Evolutionary conservation across 2,797 vertebrate genomes (phyloP).

Genomic region (Ptychobarbus kaznakovi): DNA sequence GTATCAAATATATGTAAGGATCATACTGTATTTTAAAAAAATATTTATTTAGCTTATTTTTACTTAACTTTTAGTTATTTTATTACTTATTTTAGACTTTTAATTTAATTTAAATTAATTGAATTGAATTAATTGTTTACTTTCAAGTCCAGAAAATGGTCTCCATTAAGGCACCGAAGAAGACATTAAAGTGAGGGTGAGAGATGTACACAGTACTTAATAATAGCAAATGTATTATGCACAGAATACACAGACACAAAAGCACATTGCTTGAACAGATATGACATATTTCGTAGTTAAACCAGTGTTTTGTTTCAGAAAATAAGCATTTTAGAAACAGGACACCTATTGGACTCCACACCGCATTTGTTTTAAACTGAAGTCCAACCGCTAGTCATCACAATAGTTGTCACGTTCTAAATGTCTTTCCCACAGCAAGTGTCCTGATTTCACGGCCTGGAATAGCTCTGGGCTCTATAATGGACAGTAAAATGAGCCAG

Average conservation of each 20-base stretch:
- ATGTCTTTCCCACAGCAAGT: constrained; percentile 78
- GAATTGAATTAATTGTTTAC: too few species aligned
- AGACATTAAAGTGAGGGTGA: constrained; percentile 6
- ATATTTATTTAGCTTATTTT: not conserved
- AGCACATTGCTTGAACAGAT: not conserved
- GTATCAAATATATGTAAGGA: not conserved
- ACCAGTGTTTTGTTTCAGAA: not conserved
- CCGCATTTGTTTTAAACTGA: not conserved
- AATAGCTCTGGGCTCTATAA: constrained; percentile 79
- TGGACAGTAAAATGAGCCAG: constrained; percentile 76
- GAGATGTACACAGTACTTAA: too few species aligned
- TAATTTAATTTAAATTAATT: too few species aligned
- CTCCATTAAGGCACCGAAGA: not conserved
- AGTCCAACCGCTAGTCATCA: constrained; percentile 7
- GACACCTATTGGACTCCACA: not conserved
- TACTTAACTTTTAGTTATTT: too few species aligned
- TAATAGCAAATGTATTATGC: not conserved
- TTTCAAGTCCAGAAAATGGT: not conserved
- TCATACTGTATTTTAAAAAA: not conserved
- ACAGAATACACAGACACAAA: not conserved
- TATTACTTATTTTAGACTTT: too few species aligned
- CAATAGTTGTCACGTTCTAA: constrained; percentile 54
- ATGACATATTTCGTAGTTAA: not conserved
- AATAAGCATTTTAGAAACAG: not conserved
- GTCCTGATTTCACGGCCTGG: constrained; percentile 80